A percentile compares a stretch with the other conserved stretches of the same genome.
Conservation (phyloP, 2,113 vertebrate species). For the Cyphomyrus discorhynchus region DNA sequence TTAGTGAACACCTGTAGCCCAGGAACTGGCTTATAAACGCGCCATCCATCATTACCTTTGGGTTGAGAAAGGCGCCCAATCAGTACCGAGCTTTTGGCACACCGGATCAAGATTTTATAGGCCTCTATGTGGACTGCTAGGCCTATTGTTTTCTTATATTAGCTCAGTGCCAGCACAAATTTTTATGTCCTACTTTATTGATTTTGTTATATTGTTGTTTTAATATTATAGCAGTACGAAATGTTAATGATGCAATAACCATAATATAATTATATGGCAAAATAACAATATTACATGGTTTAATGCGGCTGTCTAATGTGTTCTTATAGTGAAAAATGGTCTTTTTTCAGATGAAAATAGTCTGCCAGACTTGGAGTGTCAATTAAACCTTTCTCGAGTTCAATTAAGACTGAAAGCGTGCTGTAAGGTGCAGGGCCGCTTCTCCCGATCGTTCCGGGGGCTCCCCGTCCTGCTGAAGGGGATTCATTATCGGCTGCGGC, state of each 20-base stretch:
- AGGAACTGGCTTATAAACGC: slow-evolving; percentile 17
- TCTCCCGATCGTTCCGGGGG: neutral
- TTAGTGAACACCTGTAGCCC: slow-evolving; percentile 25
- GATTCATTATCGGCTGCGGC: neutral
- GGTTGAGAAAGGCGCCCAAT: neutral
- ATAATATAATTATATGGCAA: neutral
- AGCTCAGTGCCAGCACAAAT: neutral
- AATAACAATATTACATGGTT: neutral
- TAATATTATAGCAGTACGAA: neutral
- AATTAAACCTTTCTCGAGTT: neutral
- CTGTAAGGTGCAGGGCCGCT: neutral
- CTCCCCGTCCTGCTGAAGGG: neutral
- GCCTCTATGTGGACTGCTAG: neutral
- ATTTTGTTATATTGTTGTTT: neutral
- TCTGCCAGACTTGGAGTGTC: neutral
- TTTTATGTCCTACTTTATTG: neutral
- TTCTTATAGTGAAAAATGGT: neutral
- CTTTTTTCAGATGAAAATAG: neutral
- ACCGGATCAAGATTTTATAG: neutral
- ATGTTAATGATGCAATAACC: neutral
- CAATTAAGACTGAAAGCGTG: neutral
- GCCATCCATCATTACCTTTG: neutral
- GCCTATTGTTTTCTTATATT: neutral
- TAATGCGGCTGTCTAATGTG: neutral
- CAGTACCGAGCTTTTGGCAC: neutral